Conservation (phyloP, 2,797 vertebrate species). For the Eulemur rubriventer region DNA sequence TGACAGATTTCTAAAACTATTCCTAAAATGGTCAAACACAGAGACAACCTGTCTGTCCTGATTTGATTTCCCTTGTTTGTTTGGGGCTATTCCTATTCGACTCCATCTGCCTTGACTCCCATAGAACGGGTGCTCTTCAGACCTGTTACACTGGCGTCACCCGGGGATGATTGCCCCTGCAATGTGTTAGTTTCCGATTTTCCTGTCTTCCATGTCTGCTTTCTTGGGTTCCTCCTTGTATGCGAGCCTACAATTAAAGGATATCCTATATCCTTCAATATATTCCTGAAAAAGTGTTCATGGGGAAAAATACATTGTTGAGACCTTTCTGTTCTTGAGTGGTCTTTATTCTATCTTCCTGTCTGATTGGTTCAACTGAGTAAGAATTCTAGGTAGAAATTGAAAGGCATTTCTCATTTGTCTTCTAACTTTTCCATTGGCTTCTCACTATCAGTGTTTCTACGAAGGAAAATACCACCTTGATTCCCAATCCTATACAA, state of each 20-base stretch:
- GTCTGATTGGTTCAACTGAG: neutral
- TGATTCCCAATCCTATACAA: neutral
- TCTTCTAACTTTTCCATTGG: neutral
- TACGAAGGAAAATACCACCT: neutral
- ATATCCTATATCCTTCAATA: neutral
- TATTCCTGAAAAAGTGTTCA: neutral
- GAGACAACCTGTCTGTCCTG: neutral
- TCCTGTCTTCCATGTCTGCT: too few relatives aligned
- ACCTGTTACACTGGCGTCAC: accelerated
- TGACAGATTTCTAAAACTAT: neutral
- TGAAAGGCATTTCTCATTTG: neutral
- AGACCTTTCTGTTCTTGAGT: neutral
- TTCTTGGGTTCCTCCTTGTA: neutral
- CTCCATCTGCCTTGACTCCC: neutral
- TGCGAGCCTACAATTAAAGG: neutral
- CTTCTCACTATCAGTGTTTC: neutral
- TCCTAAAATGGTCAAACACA: neutral
- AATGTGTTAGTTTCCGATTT: neutral
- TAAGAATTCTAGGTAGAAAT: neutral
- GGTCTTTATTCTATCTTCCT: neutral
- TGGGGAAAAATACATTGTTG: neutral
- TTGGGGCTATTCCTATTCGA: neutral
- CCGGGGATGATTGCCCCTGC: accelerated
- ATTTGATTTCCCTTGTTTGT: neutral
- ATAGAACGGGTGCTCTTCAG: too few relatives aligned